Conservation (phyloP, 2,113 vertebrate species). For the Bos indicus region DNA sequence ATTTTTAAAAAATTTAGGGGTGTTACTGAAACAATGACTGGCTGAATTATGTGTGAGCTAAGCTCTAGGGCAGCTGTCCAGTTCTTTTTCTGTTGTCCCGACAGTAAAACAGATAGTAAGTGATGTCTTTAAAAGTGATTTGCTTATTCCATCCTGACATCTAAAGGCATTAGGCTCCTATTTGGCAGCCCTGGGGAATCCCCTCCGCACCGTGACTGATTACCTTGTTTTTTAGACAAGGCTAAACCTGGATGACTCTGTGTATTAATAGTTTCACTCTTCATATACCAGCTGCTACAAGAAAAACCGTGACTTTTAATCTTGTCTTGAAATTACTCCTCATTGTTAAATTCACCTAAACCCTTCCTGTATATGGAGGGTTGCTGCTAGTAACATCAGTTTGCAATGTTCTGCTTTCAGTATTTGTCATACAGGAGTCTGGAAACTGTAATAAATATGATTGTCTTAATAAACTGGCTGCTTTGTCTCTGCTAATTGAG, state of each 20-base stretch:
- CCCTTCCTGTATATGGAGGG: slow-evolving; percentile 71
- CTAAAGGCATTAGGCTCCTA: slow-evolving; percentile 68
- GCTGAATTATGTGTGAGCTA: background rate
- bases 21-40: slow-evolving; percentile 37
- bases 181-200: slow-evolving; percentile 41
- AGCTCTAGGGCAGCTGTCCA: background rate
- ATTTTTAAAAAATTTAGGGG: background rate
- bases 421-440: slow-evolving; percentile 71
- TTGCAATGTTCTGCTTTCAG: slow-evolving; percentile 73
- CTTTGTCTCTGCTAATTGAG: slow-evolving; percentile 42
- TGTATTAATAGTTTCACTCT: slow-evolving; percentile 59
- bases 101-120: slow-evolving; percentile 29
- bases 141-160: slow-evolving; percentile 52
- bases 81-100: background rate
- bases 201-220: slow-evolving; percentile 46
- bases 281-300: slow-evolving; percentile 59
- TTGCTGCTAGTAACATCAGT: slow-evolving; percentile 76
- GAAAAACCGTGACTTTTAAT: slow-evolving; percentile 60
- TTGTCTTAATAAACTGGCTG: slow-evolving; percentile 32
- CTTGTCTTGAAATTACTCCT: slow-evolving; percentile 57
- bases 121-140: slow-evolving; percentile 16
- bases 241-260: slow-evolving; percentile 60
- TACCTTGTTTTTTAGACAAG: slow-evolving; percentile 41
- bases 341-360: slow-evolving; percentile 72
- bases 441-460: slow-evolving; percentile 80